Evolutionary conservation across 2,113 vertebrate genomes (phyloP), one percentile per base, ranked within the genome.

Genomic region (Macaca nemestrina): DNA sequence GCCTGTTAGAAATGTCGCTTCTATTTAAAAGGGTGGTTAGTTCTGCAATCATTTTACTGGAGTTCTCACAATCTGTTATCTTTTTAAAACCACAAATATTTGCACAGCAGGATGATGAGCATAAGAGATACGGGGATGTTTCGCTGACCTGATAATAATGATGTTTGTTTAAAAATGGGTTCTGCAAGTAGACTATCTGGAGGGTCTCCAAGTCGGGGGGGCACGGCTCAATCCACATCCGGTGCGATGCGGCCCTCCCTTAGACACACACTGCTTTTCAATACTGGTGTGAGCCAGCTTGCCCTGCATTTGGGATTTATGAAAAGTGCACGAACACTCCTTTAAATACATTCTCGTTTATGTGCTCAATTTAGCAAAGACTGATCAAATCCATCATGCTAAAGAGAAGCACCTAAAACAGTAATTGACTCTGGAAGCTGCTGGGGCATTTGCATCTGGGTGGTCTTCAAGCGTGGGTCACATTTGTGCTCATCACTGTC

Each of bases 281-380:
- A 52, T 3, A 25, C 45, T 3, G 6, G 57, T 3, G 4, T 27
- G 35, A 43, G 93, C 88, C 11, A 13, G 8, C 8, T 40, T 25
- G 40, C 5, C 43, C 35, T 3, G 1, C 27, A 18, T 67, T 94
- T 22, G 59, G 38, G 72, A 76, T 75, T 82, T 38, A 61, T 11
- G 13, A 86, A 9, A 80, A 57, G 52, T 50, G 12, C 52, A 68
- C 70, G 57, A 70, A 78, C 48, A 67, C 1, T 43, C 55, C 32
- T 93, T 20, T 59, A 92, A 92, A 52, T 81, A 78, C 45, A 73
- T 68, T 50, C 12, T 83, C 72, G 12, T 70, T 67, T 18, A 88
- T 84, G 92, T 70, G 70, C 97, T 59, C 82, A 67, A 70, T 87
- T 96, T 96, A 97, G 61, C 90, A 27, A 55, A 95, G 97, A 81